A percentile compares a stretch with the other conserved stretches of the same genome.
These are phyloP conservation scores for Nesidiocoris tenuis DNA, from an alignment of 2,888 invertebrate species.

Conservation along the genomic window DNA sequence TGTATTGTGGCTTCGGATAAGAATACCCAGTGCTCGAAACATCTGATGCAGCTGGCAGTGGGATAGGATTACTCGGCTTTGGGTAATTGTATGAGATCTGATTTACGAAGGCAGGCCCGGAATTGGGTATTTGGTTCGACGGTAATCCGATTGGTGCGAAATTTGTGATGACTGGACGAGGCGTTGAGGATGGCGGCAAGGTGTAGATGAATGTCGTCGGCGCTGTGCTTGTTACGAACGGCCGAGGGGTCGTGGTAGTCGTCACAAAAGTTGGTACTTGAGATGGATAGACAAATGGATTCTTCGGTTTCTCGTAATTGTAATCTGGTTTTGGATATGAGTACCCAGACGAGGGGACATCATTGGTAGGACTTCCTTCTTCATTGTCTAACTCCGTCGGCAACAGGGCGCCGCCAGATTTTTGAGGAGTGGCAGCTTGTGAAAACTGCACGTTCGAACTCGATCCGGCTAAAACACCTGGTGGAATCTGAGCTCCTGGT, in stretches of 20 bases:
- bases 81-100: constrained; percentile 1
- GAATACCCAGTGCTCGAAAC: not conserved
- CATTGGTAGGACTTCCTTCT: constrained; percentile 40
- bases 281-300: constrained; percentile 14
- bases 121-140: constrained; percentile 5
- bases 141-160: constrained; percentile 5
- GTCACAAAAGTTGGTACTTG: constrained; percentile 20
- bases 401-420: constrained; percentile 30
- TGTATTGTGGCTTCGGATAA: not conserved
- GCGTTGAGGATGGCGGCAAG: not conserved
- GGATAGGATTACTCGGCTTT: not conserved
- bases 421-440: not conserved
- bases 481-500: constrained; percentile 39
- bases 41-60: not conserved
- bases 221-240: not conserved
- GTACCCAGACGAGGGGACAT: constrained; percentile 6
- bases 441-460: constrained; percentile 29
- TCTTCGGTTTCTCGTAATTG: constrained; percentile 24
- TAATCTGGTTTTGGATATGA: constrained; percentile 18
- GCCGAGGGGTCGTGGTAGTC: not conserved
- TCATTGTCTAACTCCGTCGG: constrained; percentile 24
- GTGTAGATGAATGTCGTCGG: not conserved
- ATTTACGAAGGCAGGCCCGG: not conserved
- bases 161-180: not conserved
- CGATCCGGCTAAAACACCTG: constrained; percentile 35